Evolutionary conservation across 2,113 vertebrate species (phyloP), one percentile per base, ranked within the genome.

Genomic region (Osmerus eperlanus): DNA sequence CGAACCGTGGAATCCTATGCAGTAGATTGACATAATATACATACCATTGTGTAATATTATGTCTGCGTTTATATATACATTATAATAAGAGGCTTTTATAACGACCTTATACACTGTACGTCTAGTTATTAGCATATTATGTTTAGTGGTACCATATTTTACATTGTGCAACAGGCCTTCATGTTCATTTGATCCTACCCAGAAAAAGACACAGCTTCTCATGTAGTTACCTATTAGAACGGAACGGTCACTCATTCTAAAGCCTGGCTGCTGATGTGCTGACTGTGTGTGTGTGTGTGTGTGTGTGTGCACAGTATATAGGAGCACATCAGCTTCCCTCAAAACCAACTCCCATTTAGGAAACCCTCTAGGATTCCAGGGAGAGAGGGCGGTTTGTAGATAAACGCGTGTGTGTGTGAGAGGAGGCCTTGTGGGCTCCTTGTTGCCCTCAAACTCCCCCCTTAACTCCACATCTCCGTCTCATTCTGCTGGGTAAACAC

Each of bases 311-410:
- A 12, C 41, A 11, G 41, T 47, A 47, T 47, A 56, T 56, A 19
- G n/a, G 54, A 55, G 54, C 18, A 55, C 54, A 15, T 55, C 16
- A 1, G 2, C 55, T 47, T 25, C 32, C 67, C 67, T 82, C 65
- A 87, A 79, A 80, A 72, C 59, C 59, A 53, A 51, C 73, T 47
- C 73, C 79, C 25, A 62, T n/a, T 61, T 77, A 77, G 70, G 78
- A 78, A 73, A 83, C 72, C 71, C 73, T 80, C 67, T 73, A 71
- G 29, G 28, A 64, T 36, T 64, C 62, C 62, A 55, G 66, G 55
- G 21, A 14, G 66, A n/a, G 25, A 21, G 21, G 56, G 16, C 21
- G 21, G 56, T 21, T 18, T 47, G 41, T 12, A 47, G 41, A 1
- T 47, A 47, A 47, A 47, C 9, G 41, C 41, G 41, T 47, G 41